Percentiles rank a stretch among this genome's conserved stretches.
phyloP scores from a whole-genome alignment of 2,888 invertebrate species.

The Nephrotoma appendiculata region DNA sequence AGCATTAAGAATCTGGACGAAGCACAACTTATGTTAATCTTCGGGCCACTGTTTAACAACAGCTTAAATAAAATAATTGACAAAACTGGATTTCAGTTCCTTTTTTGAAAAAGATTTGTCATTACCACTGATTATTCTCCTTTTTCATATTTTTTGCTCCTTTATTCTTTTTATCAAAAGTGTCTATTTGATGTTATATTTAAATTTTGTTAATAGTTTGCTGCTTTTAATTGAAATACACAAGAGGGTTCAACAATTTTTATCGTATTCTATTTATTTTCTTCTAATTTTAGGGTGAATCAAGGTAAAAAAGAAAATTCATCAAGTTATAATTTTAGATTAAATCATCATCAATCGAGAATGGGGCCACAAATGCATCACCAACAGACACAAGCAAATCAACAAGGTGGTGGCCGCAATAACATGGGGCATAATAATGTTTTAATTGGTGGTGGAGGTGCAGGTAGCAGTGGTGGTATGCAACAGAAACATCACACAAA shows the following conservation, averaged over 20 bases:
- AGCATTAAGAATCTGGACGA: background rate
- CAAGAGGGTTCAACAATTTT: background rate
- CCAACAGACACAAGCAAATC: background rate
- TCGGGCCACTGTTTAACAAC: background rate
- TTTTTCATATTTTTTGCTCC: background rate
- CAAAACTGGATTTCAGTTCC: background rate
- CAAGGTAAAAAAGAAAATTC: background rate
- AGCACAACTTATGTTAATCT: background rate
- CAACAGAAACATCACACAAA: background rate
- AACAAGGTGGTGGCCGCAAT: background rate
- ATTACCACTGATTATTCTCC: constrained; percentile 8
- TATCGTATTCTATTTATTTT: background rate
- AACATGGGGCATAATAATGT: background rate
- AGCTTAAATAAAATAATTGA: background rate
- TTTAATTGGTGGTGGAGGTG: background rate
- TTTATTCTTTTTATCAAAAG: constrained; percentile 6
- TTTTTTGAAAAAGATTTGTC: constrained; percentile 7
- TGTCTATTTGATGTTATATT: constrained; percentile 10
- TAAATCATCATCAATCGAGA: constrained; percentile 1
- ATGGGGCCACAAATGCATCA: constrained; percentile 1
- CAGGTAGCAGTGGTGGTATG: background rate
- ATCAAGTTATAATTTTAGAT: background rate
- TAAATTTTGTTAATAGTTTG: background rate
- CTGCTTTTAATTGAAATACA: background rate
- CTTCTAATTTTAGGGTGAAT: background rate